Evolutionary conservation across 2,888 invertebrate species (phyloP).

Genomic region (Strigamia transsilvanica): DNA sequence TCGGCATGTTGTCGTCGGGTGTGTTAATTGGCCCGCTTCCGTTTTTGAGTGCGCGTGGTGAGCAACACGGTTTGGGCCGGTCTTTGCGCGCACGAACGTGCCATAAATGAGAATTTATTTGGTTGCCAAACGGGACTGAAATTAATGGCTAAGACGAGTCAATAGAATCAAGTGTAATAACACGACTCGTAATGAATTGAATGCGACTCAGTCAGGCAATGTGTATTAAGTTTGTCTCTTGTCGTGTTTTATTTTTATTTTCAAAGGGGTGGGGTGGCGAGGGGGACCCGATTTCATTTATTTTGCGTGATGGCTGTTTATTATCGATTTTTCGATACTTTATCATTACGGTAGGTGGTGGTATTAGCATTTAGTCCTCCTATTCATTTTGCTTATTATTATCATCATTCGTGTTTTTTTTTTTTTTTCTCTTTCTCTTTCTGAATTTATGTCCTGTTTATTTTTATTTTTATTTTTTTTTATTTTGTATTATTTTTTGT

Average conservation of each 20-base stretch:
- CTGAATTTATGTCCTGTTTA: no score
- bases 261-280: background rate
- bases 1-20: slow-evolving; percentile 28
- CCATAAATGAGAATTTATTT: slow-evolving; percentile 48
- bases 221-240: slow-evolving; percentile 44
- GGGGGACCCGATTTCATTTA: slow-evolving; percentile 5
- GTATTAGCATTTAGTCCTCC: background rate
- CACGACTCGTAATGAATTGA: slow-evolving; percentile 48
- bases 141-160: slow-evolving; percentile 51
- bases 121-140: slow-evolving; percentile 44
- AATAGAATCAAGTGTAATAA: slow-evolving; percentile 50
- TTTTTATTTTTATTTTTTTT: slow-evolving; percentile 1
- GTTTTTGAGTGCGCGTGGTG: slow-evolving; percentile 49
- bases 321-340: slow-evolving; percentile 31
- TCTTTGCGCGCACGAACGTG: slow-evolving; percentile 42
- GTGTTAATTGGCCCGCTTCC: slow-evolving; percentile 48
- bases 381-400: slow-evolving; percentile 34
- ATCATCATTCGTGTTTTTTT: background rate
- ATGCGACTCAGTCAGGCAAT: slow-evolving; percentile 47
- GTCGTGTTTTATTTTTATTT: slow-evolving; percentile 20
- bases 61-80: slow-evolving; percentile 49
- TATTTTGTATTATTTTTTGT: slow-evolving; percentile 1
- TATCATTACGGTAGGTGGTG: background rate
- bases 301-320: slow-evolving; percentile 36
- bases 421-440: background rate